Evolutionary conservation across 2,797 vertebrate genomes (phyloP).

Genomic region (Sciurus vulgaris): DNA sequence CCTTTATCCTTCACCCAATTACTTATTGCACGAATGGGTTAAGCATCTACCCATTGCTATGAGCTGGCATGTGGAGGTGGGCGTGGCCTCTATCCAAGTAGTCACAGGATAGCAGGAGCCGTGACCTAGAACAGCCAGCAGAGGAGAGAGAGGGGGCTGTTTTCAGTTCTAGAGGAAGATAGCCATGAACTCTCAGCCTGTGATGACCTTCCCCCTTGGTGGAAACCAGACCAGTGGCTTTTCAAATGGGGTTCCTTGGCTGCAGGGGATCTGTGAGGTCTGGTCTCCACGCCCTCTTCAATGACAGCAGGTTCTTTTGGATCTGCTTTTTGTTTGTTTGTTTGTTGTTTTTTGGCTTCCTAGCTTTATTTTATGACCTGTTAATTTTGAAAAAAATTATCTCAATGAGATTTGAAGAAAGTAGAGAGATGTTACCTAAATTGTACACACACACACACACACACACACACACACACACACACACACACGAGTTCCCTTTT

Average conservation of each 20-base stretch:
- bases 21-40: neutral
- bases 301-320: neutral
- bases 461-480: too few species aligned
- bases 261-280: neutral
- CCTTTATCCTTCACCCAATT: neutral
- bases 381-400: too few species aligned
- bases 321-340: neutral
- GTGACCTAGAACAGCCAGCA: neutral
- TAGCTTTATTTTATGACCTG: too few species aligned
- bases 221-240: neutral
- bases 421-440: too few species aligned
- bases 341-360: neutral
- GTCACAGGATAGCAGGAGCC: neutral
- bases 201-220: neutral
- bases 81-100: neutral
- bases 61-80: neutral
- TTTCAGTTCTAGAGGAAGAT: neutral
- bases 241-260: neutral
- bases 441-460: too few species aligned
- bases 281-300: neutral
- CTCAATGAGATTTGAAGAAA: too few species aligned
- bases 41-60: neutral
- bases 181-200: neutral
- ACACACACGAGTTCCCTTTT: too few species aligned
- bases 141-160: too few species aligned